phyloP scores from a whole-genome alignment of 2,113 vertebrate species.

The Petrocephalus zakoni region DNA sequence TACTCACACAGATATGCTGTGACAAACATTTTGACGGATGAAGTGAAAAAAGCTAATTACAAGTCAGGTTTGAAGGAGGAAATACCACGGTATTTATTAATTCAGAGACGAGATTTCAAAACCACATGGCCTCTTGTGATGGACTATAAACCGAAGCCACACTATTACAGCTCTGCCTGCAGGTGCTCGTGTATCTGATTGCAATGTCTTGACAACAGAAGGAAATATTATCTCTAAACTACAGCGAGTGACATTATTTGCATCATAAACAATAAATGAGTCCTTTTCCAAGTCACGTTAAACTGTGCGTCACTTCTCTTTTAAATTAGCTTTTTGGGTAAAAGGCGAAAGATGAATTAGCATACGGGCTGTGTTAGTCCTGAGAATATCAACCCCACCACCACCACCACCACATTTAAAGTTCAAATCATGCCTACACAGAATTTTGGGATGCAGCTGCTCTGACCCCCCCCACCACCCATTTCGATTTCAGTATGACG shows the following conservation, averaged over 20 bases:
- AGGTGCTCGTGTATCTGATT: conserved; percentile 30
- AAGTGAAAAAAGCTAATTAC: neutral
- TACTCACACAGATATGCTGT: neutral
- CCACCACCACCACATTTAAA: neutral
- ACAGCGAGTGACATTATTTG: conserved; percentile 23
- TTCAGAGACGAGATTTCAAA: neutral
- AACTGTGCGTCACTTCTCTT: neutral
- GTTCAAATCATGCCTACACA: neutral
- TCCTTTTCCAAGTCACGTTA: conserved; percentile 10
- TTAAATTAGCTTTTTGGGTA: neutral
- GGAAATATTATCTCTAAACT: conserved; percentile 31
- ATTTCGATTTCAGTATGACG: neutral
- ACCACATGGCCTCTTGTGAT: neutral
- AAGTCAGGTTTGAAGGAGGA: neutral
- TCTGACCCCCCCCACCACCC: neutral
- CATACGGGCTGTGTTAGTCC: neutral
- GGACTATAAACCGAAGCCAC: conserved; percentile 27
- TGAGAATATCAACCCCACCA: neutral
- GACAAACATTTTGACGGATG: neutral
- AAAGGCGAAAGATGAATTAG: neutral
- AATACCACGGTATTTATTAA: neutral
- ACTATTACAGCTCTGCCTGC: conserved; percentile 31
- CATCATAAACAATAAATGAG: conserved; percentile 3
- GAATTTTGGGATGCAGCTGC: neutral
- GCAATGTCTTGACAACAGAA: conserved; percentile 29